Evolutionary conservation across 2,113 vertebrate genomes (phyloP).

Genomic region (Eira barbara): DNA sequence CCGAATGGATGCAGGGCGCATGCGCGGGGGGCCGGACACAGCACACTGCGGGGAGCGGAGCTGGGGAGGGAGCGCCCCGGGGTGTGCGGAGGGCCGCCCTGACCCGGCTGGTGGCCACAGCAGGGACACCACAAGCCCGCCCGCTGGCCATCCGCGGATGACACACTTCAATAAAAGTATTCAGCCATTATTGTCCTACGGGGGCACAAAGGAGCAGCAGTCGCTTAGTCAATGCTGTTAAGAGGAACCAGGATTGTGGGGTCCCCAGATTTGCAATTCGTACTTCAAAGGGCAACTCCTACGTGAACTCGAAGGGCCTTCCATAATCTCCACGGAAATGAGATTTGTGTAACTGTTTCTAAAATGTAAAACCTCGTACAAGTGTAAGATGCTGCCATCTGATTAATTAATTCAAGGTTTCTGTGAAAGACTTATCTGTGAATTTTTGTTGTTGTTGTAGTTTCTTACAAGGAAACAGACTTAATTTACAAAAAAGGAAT

Average conservation of each 20-base stretch:
- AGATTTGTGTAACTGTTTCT: neutral
- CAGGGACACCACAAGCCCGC: neutral
- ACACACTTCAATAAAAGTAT: neutral
- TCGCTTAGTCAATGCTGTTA: neutral
- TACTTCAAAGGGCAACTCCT: neutral
- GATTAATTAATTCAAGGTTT: neutral
- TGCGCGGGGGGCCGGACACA: fast-evolving
- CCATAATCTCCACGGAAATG: neutral
- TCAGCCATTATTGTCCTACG: neutral
- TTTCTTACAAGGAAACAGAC: neutral
- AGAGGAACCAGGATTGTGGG: neutral
- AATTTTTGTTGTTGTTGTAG: neutral
- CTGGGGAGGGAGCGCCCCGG: neutral
- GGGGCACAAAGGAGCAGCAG: neutral
- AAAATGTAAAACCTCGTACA: neutral
- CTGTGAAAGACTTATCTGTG: neutral
- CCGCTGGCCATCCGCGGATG: fast-evolving
- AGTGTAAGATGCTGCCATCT: neutral
- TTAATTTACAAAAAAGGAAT: neutral
- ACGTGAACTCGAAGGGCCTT: neutral
- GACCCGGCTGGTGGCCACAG: fast-evolving
- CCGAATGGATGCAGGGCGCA: fast-evolving
- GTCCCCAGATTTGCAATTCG: neutral
- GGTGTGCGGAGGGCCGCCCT: fast-evolving
- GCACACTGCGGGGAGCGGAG: fast-evolving